Base-by-base conservation (phyloP, 2,113 vertebrate species). In the Vidua chalybeata region DNA sequence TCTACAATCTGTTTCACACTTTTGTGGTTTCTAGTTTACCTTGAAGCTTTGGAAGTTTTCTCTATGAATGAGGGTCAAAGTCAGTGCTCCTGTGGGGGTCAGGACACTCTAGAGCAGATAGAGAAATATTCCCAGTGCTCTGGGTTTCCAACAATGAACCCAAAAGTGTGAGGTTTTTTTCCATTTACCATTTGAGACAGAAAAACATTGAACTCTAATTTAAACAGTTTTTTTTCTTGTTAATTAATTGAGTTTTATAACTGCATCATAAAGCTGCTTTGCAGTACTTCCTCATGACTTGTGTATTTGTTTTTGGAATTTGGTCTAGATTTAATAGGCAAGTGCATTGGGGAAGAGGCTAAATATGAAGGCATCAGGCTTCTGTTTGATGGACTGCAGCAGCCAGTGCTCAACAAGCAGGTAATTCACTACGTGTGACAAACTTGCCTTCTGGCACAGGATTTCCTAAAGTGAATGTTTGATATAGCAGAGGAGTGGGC, bases 341-440 rank as follows among this genome's bases (percentile, higher is more conserved):
- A 98, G 76, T 99, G 98, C 86, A 98, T 99, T 54, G 98, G 99
- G 11, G 99, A 99, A 87, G 99, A 99, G 73, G 97, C 98, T 4
- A 99, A 98, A 64, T 98, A 98, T 0, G 98, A 99, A 93, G 99
- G 99, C 5, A 95, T 99, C 76, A 97, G 98, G 51, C 98, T 99
- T 81, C 97, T 99, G 3, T 99, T 99, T 77, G 98, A 99, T 23
- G 98, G 98, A 15, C 77, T 99, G 58, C 99, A 99, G 95, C 99
- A 99, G 83, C 99, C 99, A 13, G 98, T 99, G 41, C 99, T 99
- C 94, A 99, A 99, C 97, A 99, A 99, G 95, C 99, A 99, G 99
- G 99, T 99, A 95, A 84, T 8, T 41, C 6, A 0, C 4, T 33
- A 5, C 0, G 23, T 39, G 12, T 37, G 21, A 67, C 41, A 63